Conservation (phyloP, 2,797 vertebrate species). For the Micromesistius poutassou region DNA sequence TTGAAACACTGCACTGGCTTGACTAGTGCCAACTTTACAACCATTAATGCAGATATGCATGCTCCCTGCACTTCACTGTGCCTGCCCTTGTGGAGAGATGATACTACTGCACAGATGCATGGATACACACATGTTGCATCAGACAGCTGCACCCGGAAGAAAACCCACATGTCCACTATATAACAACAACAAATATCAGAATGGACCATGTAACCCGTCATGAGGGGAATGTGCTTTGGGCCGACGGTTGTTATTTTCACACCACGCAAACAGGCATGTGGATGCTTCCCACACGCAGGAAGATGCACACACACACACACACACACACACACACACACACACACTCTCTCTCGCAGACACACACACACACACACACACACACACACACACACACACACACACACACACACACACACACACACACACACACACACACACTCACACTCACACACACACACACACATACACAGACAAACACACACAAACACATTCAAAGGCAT, state of each 20-base stretch:
- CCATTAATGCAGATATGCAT: conserved; percentile 23
- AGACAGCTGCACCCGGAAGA: not conserved
- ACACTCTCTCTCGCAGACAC: not conserved
- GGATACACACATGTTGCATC: not conserved
- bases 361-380: conserved; percentile 2
- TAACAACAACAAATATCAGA: not conserved
- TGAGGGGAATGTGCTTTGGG: not conserved
- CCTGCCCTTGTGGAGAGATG: conserved; percentile 3
- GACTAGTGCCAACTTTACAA: conserved; percentile 10
- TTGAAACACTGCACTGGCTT: not conserved
- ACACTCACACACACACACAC: conserved; percentile 7
- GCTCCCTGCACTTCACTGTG: conserved; percentile 21
- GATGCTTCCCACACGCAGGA: conserved; percentile 10
- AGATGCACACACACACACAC: conserved; percentile 3
- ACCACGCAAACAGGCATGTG: conserved; percentile 10
- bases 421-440: conserved; percentile 3
- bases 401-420: conserved; percentile 10
- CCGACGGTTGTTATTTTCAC: not conserved
- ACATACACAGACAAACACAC: not conserved
- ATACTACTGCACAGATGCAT: not conserved
- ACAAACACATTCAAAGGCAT: not conserved
- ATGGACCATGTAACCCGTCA: not conserved
- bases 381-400: not conserved
- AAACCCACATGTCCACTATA: not conserved
- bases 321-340: conserved; percentile 6